phyloP scores from a whole-genome alignment of 2,888 invertebrate species.

The Kryphioiulus occultus region DNA sequence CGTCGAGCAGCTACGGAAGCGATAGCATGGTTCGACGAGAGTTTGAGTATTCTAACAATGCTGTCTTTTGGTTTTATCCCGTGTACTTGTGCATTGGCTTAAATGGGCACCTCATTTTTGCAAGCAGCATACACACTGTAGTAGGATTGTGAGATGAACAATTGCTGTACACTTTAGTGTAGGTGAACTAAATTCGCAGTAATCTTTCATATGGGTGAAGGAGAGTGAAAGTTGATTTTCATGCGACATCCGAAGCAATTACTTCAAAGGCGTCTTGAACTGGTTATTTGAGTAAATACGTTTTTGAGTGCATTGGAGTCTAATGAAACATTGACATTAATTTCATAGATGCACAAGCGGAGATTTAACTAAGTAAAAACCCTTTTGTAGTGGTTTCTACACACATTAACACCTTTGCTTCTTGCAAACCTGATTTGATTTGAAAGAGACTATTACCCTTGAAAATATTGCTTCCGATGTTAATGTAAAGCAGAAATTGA shows the following conservation, averaged over 20 bases:
- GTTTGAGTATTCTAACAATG: conserved; percentile 8
- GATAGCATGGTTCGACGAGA: background rate
- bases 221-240: background rate
- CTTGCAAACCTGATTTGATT: too few relatives aligned
- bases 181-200: background rate
- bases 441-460: too few relatives aligned
- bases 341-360: background rate
- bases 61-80: background rate
- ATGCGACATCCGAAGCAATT: background rate
- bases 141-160: background rate
- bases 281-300: background rate
- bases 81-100: background rate
- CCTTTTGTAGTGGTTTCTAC: too few relatives aligned
- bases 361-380: too few relatives aligned
- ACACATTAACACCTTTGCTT: too few relatives aligned
- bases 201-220: background rate
- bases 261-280: background rate
- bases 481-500: too few relatives aligned
- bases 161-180: background rate
- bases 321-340: background rate
- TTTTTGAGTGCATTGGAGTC: background rate
- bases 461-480: too few relatives aligned
- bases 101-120: background rate
- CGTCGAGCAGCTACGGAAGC: background rate
- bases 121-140: background rate